Evolutionary conservation across 1,140 invertebrate genomes (phyloP).

Genomic region (Oryctes rhinoceros): DNA sequence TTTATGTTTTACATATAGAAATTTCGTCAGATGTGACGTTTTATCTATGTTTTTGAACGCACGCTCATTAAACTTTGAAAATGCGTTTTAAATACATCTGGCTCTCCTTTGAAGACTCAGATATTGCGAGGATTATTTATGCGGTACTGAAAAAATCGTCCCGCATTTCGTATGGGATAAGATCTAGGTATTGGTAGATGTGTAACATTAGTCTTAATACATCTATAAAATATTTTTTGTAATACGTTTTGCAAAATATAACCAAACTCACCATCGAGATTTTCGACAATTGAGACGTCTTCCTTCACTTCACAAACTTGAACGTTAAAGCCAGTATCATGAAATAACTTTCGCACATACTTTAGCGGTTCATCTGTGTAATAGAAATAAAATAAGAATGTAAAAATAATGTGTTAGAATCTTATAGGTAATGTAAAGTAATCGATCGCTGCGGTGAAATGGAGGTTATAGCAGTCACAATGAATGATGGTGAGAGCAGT

Average conservation of each 20-base stretch:
- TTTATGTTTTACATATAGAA: too few species aligned
- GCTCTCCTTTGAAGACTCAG: neutral
- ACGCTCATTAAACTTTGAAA: neutral
- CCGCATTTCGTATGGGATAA: neutral
- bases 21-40: too few species aligned
- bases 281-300: neutral
- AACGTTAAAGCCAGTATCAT: too few species aligned
- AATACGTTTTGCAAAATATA: neutral
- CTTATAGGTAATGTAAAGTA: too few species aligned
- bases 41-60: neutral
- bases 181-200: conserved; percentile 16
- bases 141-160: neutral
- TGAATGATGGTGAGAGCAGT: too few species aligned
- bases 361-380: too few species aligned
- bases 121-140: neutral
- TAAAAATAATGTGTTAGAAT: too few species aligned
- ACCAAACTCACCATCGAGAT: neutral
- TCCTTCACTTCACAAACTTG: too few species aligned
- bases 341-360: too few species aligned
- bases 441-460: too few species aligned
- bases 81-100: neutral
- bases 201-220: neutral
- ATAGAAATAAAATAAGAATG: too few species aligned
- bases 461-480: too few species aligned
- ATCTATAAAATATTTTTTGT: neutral